These are phyloP conservation scores for Nephotettix cincticeps DNA, from an alignment of 1,140 invertebrate genomes.

Conservation along the genomic window DNA sequence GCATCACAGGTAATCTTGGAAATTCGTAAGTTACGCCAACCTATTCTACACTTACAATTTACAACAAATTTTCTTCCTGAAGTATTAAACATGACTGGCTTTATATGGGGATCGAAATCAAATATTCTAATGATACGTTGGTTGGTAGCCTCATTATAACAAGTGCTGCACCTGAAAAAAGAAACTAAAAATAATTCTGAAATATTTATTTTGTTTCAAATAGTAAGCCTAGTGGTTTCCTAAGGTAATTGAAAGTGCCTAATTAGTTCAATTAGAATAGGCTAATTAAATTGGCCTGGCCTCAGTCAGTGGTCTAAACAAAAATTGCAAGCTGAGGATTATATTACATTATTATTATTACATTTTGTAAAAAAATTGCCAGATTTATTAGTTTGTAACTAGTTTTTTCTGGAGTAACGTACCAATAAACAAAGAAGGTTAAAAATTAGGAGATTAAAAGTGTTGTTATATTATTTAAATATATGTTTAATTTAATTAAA, in stretches of 20 bases:
- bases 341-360: not conserved
- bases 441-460: not conserved
- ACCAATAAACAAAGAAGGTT: not conserved
- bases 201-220: not conserved
- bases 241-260: not conserved
- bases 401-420: not conserved
- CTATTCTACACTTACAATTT: not conserved
- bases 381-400: too few relatives aligned
- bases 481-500: not conserved
- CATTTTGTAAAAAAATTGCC: too few relatives aligned
- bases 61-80: not conserved
- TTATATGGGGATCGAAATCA: not conserved
- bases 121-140: constrained; percentile 4
- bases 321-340: not conserved
- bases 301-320: too few relatives aligned
- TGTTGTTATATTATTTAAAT: not conserved
- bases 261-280: too few relatives aligned
- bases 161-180: not conserved
- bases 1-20: not conserved
- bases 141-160: constrained; percentile 2
- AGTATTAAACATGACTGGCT: not conserved
- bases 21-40: not conserved
- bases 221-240: not conserved
- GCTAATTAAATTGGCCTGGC: too few relatives aligned
- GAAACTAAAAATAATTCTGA: not conserved